Percentiles rank a stretch among this genome's conserved stretches.
phyloP scores from a whole-genome alignment of 2,888 invertebrate species.

The Tricholauxania praeusta region DNA sequence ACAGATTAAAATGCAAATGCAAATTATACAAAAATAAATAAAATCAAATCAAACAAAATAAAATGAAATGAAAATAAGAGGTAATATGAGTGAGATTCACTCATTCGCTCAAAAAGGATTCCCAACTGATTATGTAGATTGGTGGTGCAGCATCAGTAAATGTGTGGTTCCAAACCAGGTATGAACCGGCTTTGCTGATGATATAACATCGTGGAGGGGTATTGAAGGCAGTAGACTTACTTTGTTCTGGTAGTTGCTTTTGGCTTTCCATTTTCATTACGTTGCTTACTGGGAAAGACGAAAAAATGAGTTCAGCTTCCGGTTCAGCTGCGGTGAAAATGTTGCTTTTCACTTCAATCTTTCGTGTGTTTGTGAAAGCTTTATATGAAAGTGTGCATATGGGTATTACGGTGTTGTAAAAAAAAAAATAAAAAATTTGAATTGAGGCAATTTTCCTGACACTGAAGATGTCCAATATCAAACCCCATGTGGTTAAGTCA shows the following conservation, averaged over 20 bases:
- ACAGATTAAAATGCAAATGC: slow-evolving; percentile 9
- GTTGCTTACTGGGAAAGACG: too few species aligned
- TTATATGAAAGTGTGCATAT: too few species aligned
- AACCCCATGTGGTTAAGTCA: too few species aligned
- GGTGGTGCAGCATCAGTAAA: background rate
- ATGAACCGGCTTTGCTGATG: background rate
- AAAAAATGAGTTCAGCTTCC: too few species aligned
- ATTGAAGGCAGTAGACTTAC: background rate
- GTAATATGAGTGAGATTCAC: background rate
- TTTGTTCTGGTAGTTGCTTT: too few species aligned
- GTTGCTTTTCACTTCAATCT: too few species aligned
- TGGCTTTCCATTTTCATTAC: background rate
- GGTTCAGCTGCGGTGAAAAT: too few species aligned
- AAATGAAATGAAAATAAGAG: slow-evolving; percentile 2
- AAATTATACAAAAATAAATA: slow-evolving; percentile 7
- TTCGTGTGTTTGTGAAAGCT: too few species aligned
- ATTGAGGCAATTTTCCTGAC: too few species aligned
- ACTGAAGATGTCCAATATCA: too few species aligned
- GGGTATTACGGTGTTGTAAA: too few species aligned
- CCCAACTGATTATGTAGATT: slow-evolving; percentile 9
- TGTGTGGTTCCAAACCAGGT: background rate
- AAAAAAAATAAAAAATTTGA: too few species aligned
- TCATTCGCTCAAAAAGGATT: slow-evolving; percentile 9
- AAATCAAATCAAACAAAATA: slow-evolving; percentile 12
- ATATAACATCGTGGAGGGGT: background rate